Conservation (phyloP, 2,797 vertebrate species). For the Xenops minutus region DNA sequence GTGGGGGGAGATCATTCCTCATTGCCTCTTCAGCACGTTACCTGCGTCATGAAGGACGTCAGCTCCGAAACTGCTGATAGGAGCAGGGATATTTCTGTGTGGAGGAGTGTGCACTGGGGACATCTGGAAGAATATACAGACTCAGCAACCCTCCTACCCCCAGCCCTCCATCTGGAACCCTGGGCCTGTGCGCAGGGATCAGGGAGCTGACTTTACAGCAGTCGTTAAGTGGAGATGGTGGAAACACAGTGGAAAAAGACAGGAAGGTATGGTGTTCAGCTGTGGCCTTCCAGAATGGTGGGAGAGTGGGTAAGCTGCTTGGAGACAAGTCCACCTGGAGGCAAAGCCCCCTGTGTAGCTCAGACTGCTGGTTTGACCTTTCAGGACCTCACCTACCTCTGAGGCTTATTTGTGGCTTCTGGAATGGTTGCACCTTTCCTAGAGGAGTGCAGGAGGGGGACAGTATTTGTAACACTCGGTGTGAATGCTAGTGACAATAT, state of each 20-base stretch:
- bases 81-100: slow-evolving; percentile 37
- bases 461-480: background rate
- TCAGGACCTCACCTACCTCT: background rate
- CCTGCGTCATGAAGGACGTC: slow-evolving; percentile 36
- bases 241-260: background rate
- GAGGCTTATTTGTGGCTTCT: background rate
- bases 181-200: background rate
- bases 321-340: background rate
- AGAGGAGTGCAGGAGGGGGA: background rate
- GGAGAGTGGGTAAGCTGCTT: background rate
- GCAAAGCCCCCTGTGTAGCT: background rate
- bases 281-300: background rate
- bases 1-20: background rate
- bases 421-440: background rate
- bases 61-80: slow-evolving; percentile 53
- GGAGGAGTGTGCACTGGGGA: slow-evolving; percentile 53
- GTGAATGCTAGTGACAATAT: background rate
- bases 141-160: slow-evolving; percentile 60
- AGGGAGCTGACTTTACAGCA: background rate
- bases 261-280: background rate
- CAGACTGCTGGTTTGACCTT: background rate
- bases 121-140: slow-evolving; percentile 74
- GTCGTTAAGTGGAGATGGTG: background rate
- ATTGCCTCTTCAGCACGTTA: background rate
- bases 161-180: background rate